phyloP scores from a whole-genome alignment of 1,140 invertebrate species.

The Mizuhopecten yessoensis region DNA sequence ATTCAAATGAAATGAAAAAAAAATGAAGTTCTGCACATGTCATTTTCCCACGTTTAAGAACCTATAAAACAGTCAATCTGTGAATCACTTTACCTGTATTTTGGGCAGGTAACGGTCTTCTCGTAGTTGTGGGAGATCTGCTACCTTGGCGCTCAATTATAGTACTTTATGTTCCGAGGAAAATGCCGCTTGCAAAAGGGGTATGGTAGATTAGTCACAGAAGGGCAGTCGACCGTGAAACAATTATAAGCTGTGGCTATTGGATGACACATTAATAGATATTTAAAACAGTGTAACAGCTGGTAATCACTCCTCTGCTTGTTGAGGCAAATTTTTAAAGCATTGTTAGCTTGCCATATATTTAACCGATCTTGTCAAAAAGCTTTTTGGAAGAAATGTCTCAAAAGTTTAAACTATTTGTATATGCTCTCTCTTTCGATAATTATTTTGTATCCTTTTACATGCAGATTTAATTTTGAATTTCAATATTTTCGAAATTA shows the following conservation, averaged over 20 bases:
- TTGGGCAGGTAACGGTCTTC: background rate
- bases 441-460: too few species aligned
- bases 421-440: too few species aligned
- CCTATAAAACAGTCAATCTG: background rate
- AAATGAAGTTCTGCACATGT: background rate
- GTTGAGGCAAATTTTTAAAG: too few species aligned
- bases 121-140: background rate
- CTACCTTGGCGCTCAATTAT: background rate
- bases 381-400: too few species aligned
- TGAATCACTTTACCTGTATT: background rate
- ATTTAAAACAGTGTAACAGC: too few species aligned
- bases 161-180: background rate
- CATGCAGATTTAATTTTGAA: too few species aligned
- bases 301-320: too few species aligned
- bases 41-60: slow-evolving; percentile 17
- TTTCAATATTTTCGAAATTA: too few species aligned
- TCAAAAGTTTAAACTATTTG: too few species aligned
- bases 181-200: background rate
- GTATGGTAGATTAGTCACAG: background rate
- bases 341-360: too few species aligned
- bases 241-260: background rate
- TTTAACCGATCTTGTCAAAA: too few species aligned
- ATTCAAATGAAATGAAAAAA: background rate
- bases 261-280: background rate
- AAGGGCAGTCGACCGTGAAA: background rate